Evolutionary conservation across 1,140 invertebrate species (phyloP).

Genomic region (Druon quercuslanigerum): DNA sequence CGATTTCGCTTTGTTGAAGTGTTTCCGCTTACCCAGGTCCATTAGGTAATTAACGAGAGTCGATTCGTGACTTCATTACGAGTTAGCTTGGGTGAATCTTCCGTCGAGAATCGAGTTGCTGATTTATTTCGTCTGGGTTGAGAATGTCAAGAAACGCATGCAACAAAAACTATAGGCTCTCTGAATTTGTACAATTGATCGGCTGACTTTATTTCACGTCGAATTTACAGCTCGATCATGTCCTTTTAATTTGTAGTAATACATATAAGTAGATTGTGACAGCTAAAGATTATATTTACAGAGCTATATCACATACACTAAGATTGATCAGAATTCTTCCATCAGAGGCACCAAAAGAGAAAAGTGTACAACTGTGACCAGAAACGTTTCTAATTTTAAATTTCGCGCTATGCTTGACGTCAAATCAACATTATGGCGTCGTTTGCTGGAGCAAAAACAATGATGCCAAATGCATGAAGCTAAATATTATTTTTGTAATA

Average conservation of each 20-base stretch:
- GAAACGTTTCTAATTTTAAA: too few relatives aligned
- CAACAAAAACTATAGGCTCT: neutral
- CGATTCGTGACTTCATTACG: slow-evolving; percentile 5
- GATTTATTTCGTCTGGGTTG: neutral
- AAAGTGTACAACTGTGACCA: neutral
- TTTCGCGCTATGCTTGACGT: too few relatives aligned
- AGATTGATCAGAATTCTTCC: neutral
- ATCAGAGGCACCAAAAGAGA: neutral
- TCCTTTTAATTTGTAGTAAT: neutral
- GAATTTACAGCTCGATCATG: neutral
- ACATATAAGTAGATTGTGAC: neutral
- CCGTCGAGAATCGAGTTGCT: neutral
- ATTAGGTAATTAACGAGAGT: slow-evolving; percentile 19
- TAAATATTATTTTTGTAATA: too few relatives aligned
- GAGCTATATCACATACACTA: neutral
- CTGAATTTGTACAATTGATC: neutral
- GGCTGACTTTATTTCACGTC: neutral
- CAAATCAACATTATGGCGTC: too few relatives aligned
- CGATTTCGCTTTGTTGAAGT: neutral
- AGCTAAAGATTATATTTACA: slow-evolving; percentile 16
- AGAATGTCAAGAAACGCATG: neutral
- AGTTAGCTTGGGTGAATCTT: neutral
- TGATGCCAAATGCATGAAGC: too few relatives aligned
- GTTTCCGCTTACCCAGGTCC: slow-evolving; percentile 6
- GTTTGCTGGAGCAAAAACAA: too few relatives aligned